These are phyloP conservation scores for Prunella fulvescens DNA, from an alignment of 2,113 vertebrate species.

Conservation along the genomic window DNA sequence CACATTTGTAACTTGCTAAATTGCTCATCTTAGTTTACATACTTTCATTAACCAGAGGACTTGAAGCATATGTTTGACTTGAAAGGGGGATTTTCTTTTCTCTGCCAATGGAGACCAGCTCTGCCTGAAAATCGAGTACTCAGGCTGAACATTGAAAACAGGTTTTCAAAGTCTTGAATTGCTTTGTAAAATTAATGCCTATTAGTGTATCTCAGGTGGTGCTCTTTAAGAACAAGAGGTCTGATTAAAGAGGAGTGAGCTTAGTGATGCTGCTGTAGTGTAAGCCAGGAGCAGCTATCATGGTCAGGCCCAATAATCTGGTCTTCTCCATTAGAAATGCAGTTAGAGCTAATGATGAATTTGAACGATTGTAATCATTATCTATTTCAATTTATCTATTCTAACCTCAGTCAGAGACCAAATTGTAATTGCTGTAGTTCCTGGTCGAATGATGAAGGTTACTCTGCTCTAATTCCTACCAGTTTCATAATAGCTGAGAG, in stretches of 20 bases:
- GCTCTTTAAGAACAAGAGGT: conserved; percentile 17
- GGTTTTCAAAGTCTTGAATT: not conserved
- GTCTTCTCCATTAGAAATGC: conserved; percentile 20
- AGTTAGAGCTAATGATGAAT: conserved; percentile 30
- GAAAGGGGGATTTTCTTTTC: not conserved
- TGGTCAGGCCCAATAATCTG: not conserved
- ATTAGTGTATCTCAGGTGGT: not conserved
- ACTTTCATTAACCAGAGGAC: not conserved
- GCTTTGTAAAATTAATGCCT: not conserved
- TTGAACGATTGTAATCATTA: conserved; percentile 59
- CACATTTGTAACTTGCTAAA: not conserved
- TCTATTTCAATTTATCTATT: conserved; percentile 54
- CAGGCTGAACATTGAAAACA: not conserved
- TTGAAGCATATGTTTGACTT: not conserved
- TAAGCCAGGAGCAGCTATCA: not conserved
- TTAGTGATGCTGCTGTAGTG: not conserved
- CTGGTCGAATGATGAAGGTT: not conserved
- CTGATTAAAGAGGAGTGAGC: conserved; percentile 24
- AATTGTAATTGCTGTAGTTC: conserved; percentile 58
- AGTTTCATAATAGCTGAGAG: conserved; percentile 20
- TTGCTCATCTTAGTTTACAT: fast-evolving
- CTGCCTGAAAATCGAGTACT: not conserved
- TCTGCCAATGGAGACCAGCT: not conserved
- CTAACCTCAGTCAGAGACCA: conserved; percentile 42
- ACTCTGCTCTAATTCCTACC: conserved; percentile 30